Evolutionary conservation across 2,113 vertebrate species (phyloP).

Genomic region (Ptychochromis oligacanthus): DNA sequence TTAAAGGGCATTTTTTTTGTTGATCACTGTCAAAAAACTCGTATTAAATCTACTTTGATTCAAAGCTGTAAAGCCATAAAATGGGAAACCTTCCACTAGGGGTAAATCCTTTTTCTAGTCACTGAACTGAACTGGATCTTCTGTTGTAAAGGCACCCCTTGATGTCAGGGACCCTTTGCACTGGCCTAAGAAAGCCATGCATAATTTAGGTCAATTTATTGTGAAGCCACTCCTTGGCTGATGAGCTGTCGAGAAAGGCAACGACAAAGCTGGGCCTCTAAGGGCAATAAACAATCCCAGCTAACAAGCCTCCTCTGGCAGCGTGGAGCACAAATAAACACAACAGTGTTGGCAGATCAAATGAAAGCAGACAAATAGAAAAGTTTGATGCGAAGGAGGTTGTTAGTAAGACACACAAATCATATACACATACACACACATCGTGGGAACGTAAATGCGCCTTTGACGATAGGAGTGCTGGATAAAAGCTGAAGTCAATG

Average conservation of each 20-base stretch:
- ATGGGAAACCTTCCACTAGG: neutral
- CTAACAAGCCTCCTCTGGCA: constrained; percentile 63
- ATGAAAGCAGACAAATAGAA: constrained; percentile 55
- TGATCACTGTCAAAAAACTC: neutral
- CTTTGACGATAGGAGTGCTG: constrained; percentile 48
- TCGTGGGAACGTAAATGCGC: constrained; percentile 40
- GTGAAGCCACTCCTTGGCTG: constrained; percentile 46
- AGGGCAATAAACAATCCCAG: constrained; percentile 59
- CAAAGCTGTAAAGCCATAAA: neutral
- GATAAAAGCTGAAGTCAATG: constrained; percentile 55
- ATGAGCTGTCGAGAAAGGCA: constrained; percentile 54
- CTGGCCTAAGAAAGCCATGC: constrained; percentile 31
- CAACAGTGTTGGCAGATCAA: constrained; percentile 51
- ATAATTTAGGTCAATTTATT: constrained; percentile 63
- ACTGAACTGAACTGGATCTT: neutral
- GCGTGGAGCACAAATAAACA: constrained; percentile 46
- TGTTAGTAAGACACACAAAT: constrained; percentile 39
- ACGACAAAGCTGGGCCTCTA: constrained; percentile 38
- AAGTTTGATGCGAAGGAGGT: constrained; percentile 44
- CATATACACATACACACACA: neutral
- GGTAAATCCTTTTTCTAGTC: neutral
- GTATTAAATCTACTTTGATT: neutral
- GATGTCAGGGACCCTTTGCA: constrained; percentile 25
- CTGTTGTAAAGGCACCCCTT: neutral
- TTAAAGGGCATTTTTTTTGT: neutral